Evolutionary conservation across 1,140 invertebrate species (phyloP), one percentile per base, ranked within the genome.

Genomic region (Trissolcus basalis): DNA sequence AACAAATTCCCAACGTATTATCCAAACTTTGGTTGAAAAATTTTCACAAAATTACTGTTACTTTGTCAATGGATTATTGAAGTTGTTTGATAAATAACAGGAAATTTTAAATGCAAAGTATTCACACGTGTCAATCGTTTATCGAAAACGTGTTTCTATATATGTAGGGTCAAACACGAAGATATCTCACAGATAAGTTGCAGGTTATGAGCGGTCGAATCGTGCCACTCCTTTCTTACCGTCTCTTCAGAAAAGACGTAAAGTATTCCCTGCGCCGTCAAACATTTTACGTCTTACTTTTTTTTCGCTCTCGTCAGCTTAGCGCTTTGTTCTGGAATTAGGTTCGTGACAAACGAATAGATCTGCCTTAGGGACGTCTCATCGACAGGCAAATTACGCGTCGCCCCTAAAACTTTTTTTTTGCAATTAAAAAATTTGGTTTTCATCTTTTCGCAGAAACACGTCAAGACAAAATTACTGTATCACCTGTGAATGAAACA

Each of bases 131-230:
- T 60, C 48, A 41, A 16, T 7, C 32, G 35, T 32, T 60, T 54
- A 69, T 60, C 55, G 43, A 54, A 45, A 36, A 43, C 16, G 19
- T 45, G 41, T 59, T 60, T 60, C 43, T 60, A 39, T 36, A 47
- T 47, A 45, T 47, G 54, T 27, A 19, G 48, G 27, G 36, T 63
- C 58, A 60, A 72, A 61, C 15, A 59, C 47, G 15, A 58, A 53
- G 50, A 72, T 59, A 64, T 59, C 15, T 39, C 48, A 1, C 47
- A 64, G 48, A 72, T 64, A 72, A 72, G 64, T 32, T 60, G 53
- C 63, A 32, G 41, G 60, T 72, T 72, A 53, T 39, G 69, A 64
- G 45, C 44, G 43, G 53, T 56, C 55, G 43, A 73, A 65, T 59
- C 50, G 61, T 45, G 61, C 54, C 60, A 47, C 55, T 58, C 55